phyloP scores from a whole-genome alignment of 2,888 invertebrate species.

The Cantharis rustica region DNA sequence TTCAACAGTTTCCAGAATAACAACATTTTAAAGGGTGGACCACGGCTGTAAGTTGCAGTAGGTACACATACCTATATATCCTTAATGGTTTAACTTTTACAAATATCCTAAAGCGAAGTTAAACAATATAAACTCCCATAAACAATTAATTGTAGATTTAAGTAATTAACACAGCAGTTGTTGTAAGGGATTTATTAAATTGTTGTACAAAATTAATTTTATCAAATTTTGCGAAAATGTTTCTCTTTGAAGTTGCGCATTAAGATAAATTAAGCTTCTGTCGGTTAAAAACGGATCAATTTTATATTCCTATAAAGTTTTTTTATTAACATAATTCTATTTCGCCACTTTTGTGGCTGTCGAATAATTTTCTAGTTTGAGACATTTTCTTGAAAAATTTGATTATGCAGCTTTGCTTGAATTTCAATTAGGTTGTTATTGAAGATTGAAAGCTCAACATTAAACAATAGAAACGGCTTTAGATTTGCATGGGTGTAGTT shows the following conservation, averaged over 20 bases:
- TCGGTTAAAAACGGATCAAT: not conserved
- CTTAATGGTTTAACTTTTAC: not conserved
- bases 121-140: not conserved
- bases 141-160: not conserved
- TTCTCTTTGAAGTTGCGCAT: not conserved
- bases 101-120: not conserved
- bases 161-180: not conserved
- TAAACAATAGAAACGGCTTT: not conserved
- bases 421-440: not conserved
- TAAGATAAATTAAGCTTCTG: not conserved
- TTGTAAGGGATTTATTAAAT: not conserved
- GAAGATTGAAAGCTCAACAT: not conserved
- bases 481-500: slow-evolving; percentile 7
- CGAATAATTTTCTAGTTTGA: not conserved
- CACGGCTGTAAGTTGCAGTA: too few species aligned
- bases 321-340: not conserved
- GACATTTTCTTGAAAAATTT: not conserved
- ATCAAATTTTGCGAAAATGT: not conserved
- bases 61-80: too few species aligned
- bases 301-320: not conserved
- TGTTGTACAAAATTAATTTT: not conserved
- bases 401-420: not conserved
- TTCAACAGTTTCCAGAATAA: too few species aligned
- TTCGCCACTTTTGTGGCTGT: not conserved
- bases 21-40: too few species aligned